A percentile compares a stretch with the other conserved stretches of the same genome.
Evolutionary conservation across 2,797 vertebrate species (phyloP).

Genomic region (Chelonia mydas): DNA sequence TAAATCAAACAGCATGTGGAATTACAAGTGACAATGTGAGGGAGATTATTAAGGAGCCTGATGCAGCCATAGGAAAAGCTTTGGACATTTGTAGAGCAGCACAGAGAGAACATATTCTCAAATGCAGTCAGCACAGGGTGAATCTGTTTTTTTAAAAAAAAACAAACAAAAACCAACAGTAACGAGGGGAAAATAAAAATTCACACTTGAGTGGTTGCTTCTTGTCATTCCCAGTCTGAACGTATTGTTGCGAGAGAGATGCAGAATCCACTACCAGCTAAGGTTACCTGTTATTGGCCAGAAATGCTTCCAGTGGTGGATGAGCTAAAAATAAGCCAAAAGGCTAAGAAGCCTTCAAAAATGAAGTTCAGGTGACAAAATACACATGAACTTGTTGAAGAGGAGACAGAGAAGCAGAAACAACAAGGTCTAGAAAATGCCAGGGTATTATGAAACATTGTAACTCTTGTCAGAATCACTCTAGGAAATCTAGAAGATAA

Average conservation of each 20-base stretch:
- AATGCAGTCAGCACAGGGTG: background rate
- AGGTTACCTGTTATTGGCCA: background rate
- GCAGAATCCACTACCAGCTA: background rate
- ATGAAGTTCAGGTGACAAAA: background rate
- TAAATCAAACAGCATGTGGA: background rate
- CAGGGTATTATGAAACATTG: slow-evolving; percentile 25
- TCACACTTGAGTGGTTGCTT: no score
- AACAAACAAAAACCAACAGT: background rate
- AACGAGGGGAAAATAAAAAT: background rate
- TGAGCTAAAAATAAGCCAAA: background rate
- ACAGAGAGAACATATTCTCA: background rate
- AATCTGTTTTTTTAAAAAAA: background rate
- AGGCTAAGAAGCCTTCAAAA: background rate
- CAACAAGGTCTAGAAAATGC: slow-evolving; percentile 6
- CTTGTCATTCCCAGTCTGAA: background rate
- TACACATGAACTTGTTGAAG: background rate
- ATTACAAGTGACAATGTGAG: background rate
- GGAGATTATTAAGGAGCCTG: background rate
- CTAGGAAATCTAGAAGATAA: slow-evolving; percentile 62
- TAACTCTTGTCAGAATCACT: slow-evolving; percentile 65
- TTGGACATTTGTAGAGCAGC: background rate
- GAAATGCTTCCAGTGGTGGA: background rate
- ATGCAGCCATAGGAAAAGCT: background rate
- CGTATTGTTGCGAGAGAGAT: background rate
- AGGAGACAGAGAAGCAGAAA: background rate